Percentiles rank a stretch among this genome's conserved stretches.
Conservation (phyloP, 2,888 invertebrate species). For the Helicoverpa assulta region DNA sequence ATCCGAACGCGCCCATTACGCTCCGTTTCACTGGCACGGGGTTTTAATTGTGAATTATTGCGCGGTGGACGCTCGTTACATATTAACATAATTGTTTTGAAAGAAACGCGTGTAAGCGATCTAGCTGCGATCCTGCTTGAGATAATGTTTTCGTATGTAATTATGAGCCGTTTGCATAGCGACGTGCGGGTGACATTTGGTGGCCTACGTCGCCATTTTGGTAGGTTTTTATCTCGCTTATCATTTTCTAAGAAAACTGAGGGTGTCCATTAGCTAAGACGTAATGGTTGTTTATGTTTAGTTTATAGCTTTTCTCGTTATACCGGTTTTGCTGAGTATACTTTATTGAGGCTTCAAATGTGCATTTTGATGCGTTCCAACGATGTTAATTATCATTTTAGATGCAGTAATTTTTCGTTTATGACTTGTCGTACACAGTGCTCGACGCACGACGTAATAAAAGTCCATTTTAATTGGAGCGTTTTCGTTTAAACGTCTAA, state of each 20-base stretch:
- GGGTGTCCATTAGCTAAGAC: slow-evolving; percentile 72
- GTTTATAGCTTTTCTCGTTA: slow-evolving; percentile 72
- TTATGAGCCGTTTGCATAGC: slow-evolving; percentile 85
- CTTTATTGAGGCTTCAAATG: slow-evolving; percentile 68
- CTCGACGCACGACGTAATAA: slow-evolving; percentile 70
- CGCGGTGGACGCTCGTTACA: slow-evolving; percentile 69
- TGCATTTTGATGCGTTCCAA: slow-evolving; percentile 78
- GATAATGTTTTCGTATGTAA: slow-evolving; percentile 77
- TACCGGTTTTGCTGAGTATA: slow-evolving; percentile 69
- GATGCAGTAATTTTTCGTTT: slow-evolving; percentile 80
- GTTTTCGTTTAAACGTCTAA: slow-evolving; percentile 79
- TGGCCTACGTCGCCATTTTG: slow-evolving; percentile 74
- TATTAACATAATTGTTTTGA: slow-evolving; percentile 87
- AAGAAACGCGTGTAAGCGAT: slow-evolving; percentile 84
- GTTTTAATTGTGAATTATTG: slow-evolving; percentile 85
- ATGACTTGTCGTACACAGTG: slow-evolving; percentile 77
- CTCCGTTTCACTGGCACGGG: slow-evolving; percentile 67
- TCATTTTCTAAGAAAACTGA: slow-evolving; percentile 66
- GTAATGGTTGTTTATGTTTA: slow-evolving; percentile 73
- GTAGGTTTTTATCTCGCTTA: slow-evolving; percentile 73
- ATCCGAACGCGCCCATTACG: slow-evolving; percentile 73
- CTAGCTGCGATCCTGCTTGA: slow-evolving; percentile 83
- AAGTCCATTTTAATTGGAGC: slow-evolving; percentile 83
- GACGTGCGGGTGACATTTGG: slow-evolving; percentile 78
- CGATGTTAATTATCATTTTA: slow-evolving; percentile 78